Evolutionary conservation across 2,888 invertebrate genomes (phyloP).

Genomic region (Hirtodrosophila confusa): DNA sequence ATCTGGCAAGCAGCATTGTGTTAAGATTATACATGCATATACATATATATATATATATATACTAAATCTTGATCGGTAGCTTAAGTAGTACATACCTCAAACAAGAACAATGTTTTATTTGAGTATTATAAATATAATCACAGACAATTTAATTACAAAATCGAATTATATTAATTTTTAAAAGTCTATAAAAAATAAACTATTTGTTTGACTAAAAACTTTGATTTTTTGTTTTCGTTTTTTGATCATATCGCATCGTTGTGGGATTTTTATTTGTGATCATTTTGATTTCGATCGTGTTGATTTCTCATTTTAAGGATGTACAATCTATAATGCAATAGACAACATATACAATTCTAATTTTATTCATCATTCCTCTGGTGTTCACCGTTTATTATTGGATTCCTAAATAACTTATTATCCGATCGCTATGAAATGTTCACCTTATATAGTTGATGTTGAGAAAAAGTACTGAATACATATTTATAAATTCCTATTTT

Average conservation of each 20-base stretch:
- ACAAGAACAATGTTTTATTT: constrained; percentile 29
- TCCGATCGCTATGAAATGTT: too few species aligned
- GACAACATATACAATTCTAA: too few species aligned
- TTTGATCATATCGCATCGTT: too few species aligned
- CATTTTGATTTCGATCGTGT: constrained; percentile 2
- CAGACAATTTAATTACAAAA: constrained; percentile 22
- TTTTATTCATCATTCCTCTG: too few species aligned
- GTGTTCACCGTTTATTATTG: too few species aligned
- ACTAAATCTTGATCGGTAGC: constrained; percentile 6
- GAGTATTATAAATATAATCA: constrained; percentile 10
- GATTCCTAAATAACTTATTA: too few species aligned
- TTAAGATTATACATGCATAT: neutral
- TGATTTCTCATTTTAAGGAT: neutral
- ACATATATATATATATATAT: neutral
- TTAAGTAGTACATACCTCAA: constrained; percentile 41
- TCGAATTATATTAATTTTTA: constrained; percentile 30
- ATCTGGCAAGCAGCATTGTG: neutral
- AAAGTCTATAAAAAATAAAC: constrained; percentile 61
- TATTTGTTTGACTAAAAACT: constrained; percentile 40
- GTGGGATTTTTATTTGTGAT: neutral
- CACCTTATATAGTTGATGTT: too few species aligned
- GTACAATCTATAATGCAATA: too few species aligned
- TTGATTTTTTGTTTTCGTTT: constrained; percentile 13
- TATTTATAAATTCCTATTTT: too few species aligned
- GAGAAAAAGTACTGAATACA: too few species aligned